Base-by-base conservation (phyloP, 2,888 invertebrate species). In the Colostygia pectinataria region DNA sequence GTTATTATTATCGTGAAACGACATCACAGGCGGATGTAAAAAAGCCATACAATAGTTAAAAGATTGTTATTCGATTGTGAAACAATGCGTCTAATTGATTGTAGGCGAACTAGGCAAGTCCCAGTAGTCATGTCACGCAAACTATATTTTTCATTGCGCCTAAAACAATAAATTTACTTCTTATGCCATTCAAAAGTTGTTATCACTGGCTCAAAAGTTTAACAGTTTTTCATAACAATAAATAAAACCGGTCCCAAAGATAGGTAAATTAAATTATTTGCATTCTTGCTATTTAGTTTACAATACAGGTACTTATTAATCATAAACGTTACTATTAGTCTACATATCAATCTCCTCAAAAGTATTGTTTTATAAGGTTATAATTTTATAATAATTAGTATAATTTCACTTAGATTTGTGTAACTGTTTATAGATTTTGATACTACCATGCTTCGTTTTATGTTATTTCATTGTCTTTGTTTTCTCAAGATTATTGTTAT, bases 21-120 rank as follows among this genome's bases (percentile, higher is more conserved):
- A 51, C 40, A 43, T 53, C 44, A 34, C 34, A 48, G 14, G 44
- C 29, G 48, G 43, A 55, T 41, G 48, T 52, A 64, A 75, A 71
- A 77, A 71, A 72, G 55, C 56, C 53, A 64, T 63, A 79, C 72
- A 80, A 78, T 74, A 65, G 61, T 62, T 59, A 69, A 68, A 61
- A 68, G 73, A 52, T 74, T 71, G 74, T 63, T 70, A 68, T 73
- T 72, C 65, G 60, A 68, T 66, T 60, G 54, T 61, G 63, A 72
- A 69, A 87, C 86, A 85, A 87, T 83, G 71, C 69, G 67, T 68
- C 68, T 83, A 83, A 87, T 87, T 87, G 70, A 56, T 63, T 56
- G 74, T 74, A 73, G 73, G 74, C 74, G 73, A 68, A 15, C 37
- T 37, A 27, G 31, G 24, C 24, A 40, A 31, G 58, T 53, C 55